Conservation (phyloP, 2,888 invertebrate species). For the Lepidocyrtoides sp. region DNA sequence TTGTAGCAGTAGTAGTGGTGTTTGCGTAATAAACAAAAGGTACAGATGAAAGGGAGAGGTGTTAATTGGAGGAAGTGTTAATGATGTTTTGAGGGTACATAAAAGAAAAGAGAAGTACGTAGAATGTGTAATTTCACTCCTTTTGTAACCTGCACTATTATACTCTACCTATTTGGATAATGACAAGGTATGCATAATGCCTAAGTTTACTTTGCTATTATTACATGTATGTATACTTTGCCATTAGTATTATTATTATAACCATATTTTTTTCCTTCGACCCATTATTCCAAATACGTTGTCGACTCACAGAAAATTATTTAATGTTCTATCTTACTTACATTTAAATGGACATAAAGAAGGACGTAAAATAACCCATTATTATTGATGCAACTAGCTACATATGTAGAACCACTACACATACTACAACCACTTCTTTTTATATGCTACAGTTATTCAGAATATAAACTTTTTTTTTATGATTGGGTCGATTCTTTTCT, state of each 20-base stretch:
- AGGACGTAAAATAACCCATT: background rate
- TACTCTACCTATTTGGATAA: constrained; percentile 9
- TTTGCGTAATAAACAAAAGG: constrained; percentile 27
- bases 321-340: background rate
- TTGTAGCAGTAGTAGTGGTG: too few relatives aligned
- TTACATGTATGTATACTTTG: too few relatives aligned
- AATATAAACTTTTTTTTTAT: too few relatives aligned
- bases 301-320: background rate
- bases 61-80: constrained; percentile 79
- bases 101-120: constrained; percentile 45
- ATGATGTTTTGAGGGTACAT: constrained; percentile 77
- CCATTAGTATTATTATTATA: too few relatives aligned
- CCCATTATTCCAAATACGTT: too few relatives aligned
- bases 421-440: too few relatives aligned
- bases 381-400: constrained; percentile 25
- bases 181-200: background rate
- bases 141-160: background rate
- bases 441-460: too few relatives aligned
- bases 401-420: too few relatives aligned
- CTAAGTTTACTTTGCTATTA: too few relatives aligned
- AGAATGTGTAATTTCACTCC: constrained; percentile 58
- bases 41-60: constrained; percentile 66
- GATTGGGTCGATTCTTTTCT: too few relatives aligned
- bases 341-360: background rate
- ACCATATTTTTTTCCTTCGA: too few relatives aligned